Conservation (phyloP, 2,888 invertebrate genomes). For the Megamerina dolium region DNA sequence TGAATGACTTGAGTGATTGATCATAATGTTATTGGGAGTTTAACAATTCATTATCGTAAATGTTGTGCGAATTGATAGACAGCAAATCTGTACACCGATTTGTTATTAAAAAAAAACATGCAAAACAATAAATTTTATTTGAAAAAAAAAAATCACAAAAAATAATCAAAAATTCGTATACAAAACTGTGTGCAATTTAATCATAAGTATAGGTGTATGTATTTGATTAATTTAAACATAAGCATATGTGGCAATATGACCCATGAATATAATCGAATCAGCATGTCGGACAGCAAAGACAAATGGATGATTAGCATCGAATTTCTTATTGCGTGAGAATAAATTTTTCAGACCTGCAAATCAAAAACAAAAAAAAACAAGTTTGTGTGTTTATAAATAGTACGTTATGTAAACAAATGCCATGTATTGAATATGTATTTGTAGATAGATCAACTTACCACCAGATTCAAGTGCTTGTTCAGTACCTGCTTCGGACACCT, state of each 20-base stretch:
- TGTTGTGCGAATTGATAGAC: too few relatives aligned
- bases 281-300: slow-evolving; percentile 36
- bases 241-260: slow-evolving; percentile 30
- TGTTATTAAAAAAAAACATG: too few relatives aligned
- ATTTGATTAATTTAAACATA: neutral
- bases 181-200: too few relatives aligned
- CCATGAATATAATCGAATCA: slow-evolving; percentile 40
- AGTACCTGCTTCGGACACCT: slow-evolving; percentile 33
- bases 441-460: slow-evolving; percentile 23
- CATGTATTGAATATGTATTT: slow-evolving; percentile 1
- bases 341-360: slow-evolving; percentile 34
- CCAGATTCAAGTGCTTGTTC: slow-evolving; percentile 38
- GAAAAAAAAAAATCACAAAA: too few relatives aligned
- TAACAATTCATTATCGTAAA: too few relatives aligned
- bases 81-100: too few relatives aligned
- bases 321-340: slow-evolving; percentile 37
- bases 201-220: too few relatives aligned
- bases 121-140: too few relatives aligned
- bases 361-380: neutral
- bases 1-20: too few relatives aligned
- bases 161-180: too few relatives aligned
- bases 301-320: slow-evolving; percentile 41
- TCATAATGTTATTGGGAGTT: too few relatives aligned
- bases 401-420: slow-evolving; percentile 12
- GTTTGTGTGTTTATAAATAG: too few relatives aligned